These are phyloP conservation scores for Burhinus bistriatus DNA, from an alignment of 2,113 vertebrate genomes.

Conservation along the genomic window DNA sequence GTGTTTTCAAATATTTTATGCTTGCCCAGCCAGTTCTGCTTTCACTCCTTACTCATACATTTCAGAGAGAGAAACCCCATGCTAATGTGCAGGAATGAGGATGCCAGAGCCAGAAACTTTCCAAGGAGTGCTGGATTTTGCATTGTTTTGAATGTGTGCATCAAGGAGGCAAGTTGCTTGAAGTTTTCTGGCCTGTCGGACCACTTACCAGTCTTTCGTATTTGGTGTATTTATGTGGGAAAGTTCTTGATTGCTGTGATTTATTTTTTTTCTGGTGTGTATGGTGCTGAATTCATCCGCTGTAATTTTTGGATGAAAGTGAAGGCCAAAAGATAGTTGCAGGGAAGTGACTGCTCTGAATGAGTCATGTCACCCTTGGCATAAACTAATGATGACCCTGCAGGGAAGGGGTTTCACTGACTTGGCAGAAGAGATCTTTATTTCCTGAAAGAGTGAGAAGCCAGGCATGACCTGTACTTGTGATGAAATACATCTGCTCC, in stretches of 20 bases:
- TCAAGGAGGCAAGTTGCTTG: not conserved
- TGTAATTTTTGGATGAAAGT: not conserved
- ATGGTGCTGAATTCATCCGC: not conserved
- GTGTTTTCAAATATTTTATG: conserved; percentile 46
- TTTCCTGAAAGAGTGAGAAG: conserved; percentile 7
- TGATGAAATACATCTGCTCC: conserved; percentile 17
- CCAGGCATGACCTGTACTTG: conserved; percentile 4
- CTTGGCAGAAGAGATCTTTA: conserved; percentile 35
- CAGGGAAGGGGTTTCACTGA: conserved; percentile 23
- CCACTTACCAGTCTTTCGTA: not conserved
- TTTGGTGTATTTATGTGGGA: conserved; percentile 6
- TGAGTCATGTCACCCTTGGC: not conserved
- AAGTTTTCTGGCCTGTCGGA: not conserved
- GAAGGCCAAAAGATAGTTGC: not conserved
- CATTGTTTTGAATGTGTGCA: not conserved
- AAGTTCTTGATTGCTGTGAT: not conserved
- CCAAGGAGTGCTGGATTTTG: not conserved
- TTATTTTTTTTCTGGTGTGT: not conserved
- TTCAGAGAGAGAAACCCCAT: conserved; percentile 19
- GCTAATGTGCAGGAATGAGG: not conserved
- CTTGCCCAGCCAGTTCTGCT: conserved; percentile 41
- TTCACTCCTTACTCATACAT: conserved; percentile 28
- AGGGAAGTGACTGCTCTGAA: not conserved
- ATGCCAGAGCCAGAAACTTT: not conserved
- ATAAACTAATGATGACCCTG: not conserved